Conservation (phyloP, 2,797 vertebrate genomes). For the Serranus cabrilla region DNA sequence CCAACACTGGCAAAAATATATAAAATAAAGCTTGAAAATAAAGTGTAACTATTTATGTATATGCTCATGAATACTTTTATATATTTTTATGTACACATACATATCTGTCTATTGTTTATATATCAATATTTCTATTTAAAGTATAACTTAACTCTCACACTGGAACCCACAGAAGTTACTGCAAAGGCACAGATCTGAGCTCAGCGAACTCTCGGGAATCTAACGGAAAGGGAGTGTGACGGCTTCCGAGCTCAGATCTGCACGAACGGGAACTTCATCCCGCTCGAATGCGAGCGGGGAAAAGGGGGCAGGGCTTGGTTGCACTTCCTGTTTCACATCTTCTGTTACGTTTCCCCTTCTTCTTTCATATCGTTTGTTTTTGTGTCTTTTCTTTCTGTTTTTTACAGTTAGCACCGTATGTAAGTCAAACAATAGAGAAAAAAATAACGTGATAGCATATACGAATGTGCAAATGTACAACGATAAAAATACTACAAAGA, state of each 20-base stretch:
- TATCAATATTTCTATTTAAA: slow-evolving; percentile 82
- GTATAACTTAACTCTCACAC: slow-evolving; percentile 77
- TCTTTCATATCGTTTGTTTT: slow-evolving; percentile 67
- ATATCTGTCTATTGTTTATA: slow-evolving; percentile 80
- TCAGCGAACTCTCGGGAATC: slow-evolving; percentile 36
- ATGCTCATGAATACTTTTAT: slow-evolving; percentile 84
- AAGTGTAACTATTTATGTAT: slow-evolving; percentile 84
- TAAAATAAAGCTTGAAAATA: slow-evolving; percentile 87
- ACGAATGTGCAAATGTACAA: slow-evolving; percentile 99
- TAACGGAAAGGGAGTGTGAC: slow-evolving; percentile 21
- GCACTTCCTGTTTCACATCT: slow-evolving; percentile 58
- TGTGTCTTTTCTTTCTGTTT: slow-evolving; percentile 79
- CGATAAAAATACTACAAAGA: slow-evolving; percentile 94
- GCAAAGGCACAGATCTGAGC: slow-evolving; percentile 60
- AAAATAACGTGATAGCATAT: slow-evolving; percentile 88
- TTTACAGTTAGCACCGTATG: slow-evolving; percentile 95
- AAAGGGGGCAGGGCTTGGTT: slow-evolving; percentile 55
- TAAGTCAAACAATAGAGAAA: slow-evolving; percentile 90
- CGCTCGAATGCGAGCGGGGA: slow-evolving; percentile 8
- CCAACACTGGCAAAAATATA: slow-evolving; percentile 78
- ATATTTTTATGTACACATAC: slow-evolving; percentile 82
- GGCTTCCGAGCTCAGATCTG: slow-evolving; percentile 49
- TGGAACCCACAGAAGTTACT: slow-evolving; percentile 48
- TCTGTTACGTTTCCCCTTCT: slow-evolving; percentile 21
- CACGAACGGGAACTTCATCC: slow-evolving; percentile 46